Evolutionary conservation across 2,888 invertebrate species (phyloP).

Genomic region (Thymelicus sylvestris): DNA sequence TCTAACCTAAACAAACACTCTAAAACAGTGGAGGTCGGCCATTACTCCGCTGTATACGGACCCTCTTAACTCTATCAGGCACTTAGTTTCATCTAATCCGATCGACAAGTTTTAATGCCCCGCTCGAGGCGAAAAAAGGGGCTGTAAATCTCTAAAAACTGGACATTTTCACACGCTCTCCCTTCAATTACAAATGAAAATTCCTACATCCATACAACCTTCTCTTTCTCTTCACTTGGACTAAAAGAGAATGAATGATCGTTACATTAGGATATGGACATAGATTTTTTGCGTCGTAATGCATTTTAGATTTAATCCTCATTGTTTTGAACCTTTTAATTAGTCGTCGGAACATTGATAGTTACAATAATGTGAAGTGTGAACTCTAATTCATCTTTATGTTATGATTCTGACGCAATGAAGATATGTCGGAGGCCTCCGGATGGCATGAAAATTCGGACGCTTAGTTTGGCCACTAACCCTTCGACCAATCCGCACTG

Average conservation of each 20-base stretch:
- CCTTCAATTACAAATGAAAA: conserved; percentile 64
- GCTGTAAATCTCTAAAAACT: conserved; percentile 76
- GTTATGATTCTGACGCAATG: no score
- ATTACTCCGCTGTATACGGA: conserved; percentile 37
- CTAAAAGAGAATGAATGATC: conserved; percentile 13
- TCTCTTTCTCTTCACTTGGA: conserved; percentile 18
- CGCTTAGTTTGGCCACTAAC: no score
- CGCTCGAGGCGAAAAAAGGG: conserved; percentile 80
- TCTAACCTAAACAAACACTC: conserved; percentile 24
- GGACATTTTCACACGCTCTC: conserved; percentile 78
- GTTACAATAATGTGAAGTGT: no score
- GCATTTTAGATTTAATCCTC: conserved; percentile 30
- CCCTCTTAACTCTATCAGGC: conserved; percentile 69
- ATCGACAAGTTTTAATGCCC: conserved; percentile 81
- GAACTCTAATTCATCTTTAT: no score
- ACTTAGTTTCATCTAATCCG: conserved; percentile 82
- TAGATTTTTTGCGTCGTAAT: conserved; percentile 43
- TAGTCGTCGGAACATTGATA: conserved; percentile 4
- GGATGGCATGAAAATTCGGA: no score
- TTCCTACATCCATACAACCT: conserved; percentile 45
- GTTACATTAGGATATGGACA: conserved; percentile 24
- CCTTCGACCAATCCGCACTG: no score
- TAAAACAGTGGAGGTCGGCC: conserved; percentile 20
- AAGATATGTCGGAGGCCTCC: no score
- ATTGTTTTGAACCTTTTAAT: conserved; percentile 37